Conservation (phyloP, 2,888 invertebrate species). For the Tetragonula carbonaria region DNA sequence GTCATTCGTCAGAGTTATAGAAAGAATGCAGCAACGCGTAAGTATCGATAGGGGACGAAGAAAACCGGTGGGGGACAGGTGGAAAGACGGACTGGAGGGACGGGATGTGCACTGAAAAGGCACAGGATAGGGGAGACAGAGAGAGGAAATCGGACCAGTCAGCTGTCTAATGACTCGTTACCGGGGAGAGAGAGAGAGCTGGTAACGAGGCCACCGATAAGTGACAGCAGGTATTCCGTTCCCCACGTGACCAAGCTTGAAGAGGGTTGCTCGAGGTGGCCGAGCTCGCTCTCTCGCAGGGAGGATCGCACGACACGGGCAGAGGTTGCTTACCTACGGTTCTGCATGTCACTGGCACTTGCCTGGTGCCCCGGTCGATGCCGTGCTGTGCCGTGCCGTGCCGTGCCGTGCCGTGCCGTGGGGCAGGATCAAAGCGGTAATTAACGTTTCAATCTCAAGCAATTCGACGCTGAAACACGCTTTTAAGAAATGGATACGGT, state of each 20-base stretch:
- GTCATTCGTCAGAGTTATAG: no score
- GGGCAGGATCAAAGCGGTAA: conserved; percentile 60
- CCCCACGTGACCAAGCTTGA: conserved; percentile 61
- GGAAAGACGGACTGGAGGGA: conserved; percentile 22
- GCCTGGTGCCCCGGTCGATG: conserved; percentile 45
- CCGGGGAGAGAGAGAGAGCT: conserved; percentile 67
- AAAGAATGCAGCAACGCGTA: conserved; percentile 11
- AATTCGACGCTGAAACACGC: conserved; percentile 51
- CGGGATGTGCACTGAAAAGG: conserved; percentile 10
- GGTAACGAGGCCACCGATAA: conserved; percentile 77
- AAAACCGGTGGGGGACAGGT: conserved; percentile 25
- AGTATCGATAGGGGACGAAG: conserved; percentile 23
- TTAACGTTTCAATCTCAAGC: conserved; percentile 58
- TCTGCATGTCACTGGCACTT: conserved; percentile 60
- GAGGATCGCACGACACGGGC: conserved; percentile 19
- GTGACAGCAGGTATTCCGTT: conserved; percentile 72
- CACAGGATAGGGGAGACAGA: conserved; percentile 16
- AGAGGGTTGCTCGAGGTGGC: conserved; percentile 60
- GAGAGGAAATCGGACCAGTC: conserved; percentile 58
- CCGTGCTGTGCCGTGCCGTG: background rate
- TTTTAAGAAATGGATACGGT: conserved; percentile 57
- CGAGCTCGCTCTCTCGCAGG: conserved; percentile 34
- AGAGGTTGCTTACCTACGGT: conserved; percentile 62
- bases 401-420: conserved; percentile 4
- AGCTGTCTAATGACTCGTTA: conserved; percentile 80